phyloP scores from a whole-genome alignment of 2,113 vertebrate genomes.

The Girardinichthys multiradiatus region DNA sequence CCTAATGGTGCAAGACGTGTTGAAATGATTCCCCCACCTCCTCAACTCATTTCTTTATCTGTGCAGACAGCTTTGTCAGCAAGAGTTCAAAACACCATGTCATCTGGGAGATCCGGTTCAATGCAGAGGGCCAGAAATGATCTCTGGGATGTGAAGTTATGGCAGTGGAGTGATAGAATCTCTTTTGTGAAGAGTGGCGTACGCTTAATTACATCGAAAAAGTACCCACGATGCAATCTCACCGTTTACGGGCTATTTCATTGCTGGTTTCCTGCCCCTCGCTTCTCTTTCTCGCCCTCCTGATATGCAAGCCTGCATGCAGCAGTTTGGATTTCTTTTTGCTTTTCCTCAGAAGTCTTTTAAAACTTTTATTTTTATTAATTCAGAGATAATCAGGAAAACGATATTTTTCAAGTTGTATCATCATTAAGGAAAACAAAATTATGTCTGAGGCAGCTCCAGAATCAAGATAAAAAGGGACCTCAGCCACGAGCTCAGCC shows the following conservation, averaged over 20 bases:
- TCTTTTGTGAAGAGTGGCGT: slow-evolving; percentile 63
- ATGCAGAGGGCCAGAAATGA: slow-evolving; percentile 58
- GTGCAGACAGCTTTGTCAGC: slow-evolving; percentile 66
- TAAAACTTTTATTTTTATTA: slow-evolving; percentile 35
- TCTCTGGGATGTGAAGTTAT: slow-evolving; percentile 56
- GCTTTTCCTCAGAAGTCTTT: neutral
- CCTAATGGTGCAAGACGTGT: slow-evolving; percentile 75
- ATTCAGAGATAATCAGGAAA: slow-evolving; percentile 17
- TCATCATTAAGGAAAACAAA: slow-evolving; percentile 7
- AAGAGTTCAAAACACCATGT: slow-evolving; percentile 72
- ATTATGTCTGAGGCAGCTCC: slow-evolving; percentile 8
- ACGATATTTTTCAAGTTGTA: slow-evolving; percentile 10
- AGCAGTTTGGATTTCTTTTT: slow-evolving; percentile 10
- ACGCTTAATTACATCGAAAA: slow-evolving; percentile 77
- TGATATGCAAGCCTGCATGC: slow-evolving; percentile 43
- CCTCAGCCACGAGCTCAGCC: neutral
- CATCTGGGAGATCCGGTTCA: slow-evolving; percentile 71
- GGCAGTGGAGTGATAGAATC: slow-evolving; percentile 74
- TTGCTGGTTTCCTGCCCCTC: slow-evolving; percentile 58
- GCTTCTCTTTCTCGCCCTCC: slow-evolving; percentile 8
- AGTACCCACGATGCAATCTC: slow-evolving; percentile 78
- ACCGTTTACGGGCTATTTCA: slow-evolving; percentile 75
- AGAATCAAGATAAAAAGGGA: neutral
- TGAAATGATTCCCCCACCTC: slow-evolving; percentile 67
- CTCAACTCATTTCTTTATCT: slow-evolving; percentile 69